Percentiles rank a stretch among this genome's conserved stretches.
Evolutionary conservation across 2,113 vertebrate genomes (phyloP).

Genomic region (Odobenus rosmarus): DNA sequence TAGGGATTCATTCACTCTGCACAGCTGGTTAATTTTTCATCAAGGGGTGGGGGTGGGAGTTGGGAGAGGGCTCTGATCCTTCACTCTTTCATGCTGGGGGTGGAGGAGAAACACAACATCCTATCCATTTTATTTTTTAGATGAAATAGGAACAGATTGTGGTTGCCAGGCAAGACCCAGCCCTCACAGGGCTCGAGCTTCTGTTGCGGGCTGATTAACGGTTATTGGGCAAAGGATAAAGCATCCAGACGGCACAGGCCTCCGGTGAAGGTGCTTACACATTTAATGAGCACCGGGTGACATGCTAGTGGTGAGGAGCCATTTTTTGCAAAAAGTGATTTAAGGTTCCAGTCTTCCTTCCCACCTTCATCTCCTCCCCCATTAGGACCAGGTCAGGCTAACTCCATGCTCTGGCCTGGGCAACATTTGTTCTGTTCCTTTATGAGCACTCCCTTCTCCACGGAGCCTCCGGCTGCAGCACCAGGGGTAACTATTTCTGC

Average conservation of each 20-base stretch:
- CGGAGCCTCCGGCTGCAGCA: not conserved
- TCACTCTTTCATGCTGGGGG: slow-evolving; percentile 61
- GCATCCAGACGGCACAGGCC: slow-evolving; percentile 81
- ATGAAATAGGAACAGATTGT: slow-evolving; percentile 75
- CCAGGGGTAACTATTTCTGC: not conserved
- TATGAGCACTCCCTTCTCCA: not conserved
- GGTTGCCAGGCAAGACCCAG: slow-evolving; percentile 74
- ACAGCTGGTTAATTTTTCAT: slow-evolving; percentile 80
- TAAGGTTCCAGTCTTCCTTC: slow-evolving; percentile 32
- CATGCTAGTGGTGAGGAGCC: slow-evolving; percentile 64
- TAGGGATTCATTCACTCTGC: slow-evolving; percentile 64
- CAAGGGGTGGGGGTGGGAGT: slow-evolving; percentile 21
- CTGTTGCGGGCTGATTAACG: slow-evolving; percentile 76
- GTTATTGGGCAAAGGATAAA: slow-evolving; percentile 81
- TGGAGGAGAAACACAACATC: slow-evolving; percentile 57
- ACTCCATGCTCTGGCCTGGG: not conserved
- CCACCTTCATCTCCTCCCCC: not conserved
- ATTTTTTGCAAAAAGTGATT: slow-evolving; percentile 69
- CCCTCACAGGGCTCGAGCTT: slow-evolving; percentile 56
- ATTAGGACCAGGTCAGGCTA: not conserved
- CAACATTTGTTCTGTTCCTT: not conserved
- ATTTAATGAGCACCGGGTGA: slow-evolving; percentile 83
- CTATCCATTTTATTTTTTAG: slow-evolving; percentile 69
- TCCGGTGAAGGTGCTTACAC: slow-evolving; percentile 82
- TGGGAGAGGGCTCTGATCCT: slow-evolving; percentile 60